These are phyloP conservation scores for Dendrocincla tyrannina DNA, from an alignment of 2,797 vertebrate genomes.

Conservation along the genomic window DNA sequence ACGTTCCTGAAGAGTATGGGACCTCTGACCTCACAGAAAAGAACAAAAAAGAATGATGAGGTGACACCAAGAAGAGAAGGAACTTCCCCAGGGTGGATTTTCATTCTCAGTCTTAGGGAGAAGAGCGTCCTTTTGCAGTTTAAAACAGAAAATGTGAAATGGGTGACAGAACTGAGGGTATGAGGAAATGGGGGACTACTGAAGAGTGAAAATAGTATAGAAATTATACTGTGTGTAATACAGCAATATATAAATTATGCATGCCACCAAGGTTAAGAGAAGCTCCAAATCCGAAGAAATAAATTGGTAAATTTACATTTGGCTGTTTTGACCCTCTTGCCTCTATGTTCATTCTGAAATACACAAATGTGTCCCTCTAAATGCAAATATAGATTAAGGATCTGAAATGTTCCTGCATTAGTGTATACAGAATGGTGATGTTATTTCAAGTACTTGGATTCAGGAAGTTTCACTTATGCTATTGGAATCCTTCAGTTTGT, in stretches of 20 bases:
- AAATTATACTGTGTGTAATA: background rate
- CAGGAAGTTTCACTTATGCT: background rate
- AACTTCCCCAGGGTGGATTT: background rate
- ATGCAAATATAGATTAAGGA: background rate
- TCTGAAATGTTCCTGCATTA: background rate
- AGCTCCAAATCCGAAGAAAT: background rate
- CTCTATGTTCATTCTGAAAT: background rate
- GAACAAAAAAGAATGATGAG: background rate
- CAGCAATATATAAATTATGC: background rate
- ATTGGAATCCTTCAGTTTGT: background rate
- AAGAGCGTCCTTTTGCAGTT: background rate
- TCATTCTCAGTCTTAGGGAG: background rate
- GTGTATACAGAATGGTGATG: background rate
- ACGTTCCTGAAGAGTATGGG: background rate
- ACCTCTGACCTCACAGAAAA: background rate
- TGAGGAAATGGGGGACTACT: background rate
- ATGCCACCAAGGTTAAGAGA: background rate
- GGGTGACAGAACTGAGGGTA: background rate
- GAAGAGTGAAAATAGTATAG: background rate
- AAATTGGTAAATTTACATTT: background rate
- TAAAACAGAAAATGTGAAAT: background rate
- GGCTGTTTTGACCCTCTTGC: background rate
- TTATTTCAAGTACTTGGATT: background rate
- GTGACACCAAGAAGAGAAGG: background rate
- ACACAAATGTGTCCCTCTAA: background rate